Conservation (phyloP, 2,888 invertebrate species). For the Linnaemya tessellans region DNA sequence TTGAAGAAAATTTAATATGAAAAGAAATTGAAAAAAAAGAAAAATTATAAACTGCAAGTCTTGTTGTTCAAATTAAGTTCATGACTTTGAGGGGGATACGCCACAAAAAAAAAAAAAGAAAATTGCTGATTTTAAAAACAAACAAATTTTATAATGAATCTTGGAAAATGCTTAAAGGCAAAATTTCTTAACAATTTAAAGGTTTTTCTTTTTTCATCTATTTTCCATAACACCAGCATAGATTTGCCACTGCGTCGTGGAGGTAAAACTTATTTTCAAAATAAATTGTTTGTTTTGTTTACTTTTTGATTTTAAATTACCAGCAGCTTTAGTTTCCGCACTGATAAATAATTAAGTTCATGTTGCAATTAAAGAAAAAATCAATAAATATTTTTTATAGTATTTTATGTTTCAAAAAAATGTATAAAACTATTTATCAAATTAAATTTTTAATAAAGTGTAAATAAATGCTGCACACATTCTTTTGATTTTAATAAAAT, state of each 20-base stretch:
- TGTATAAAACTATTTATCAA: neutral
- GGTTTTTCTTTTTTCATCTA: neutral
- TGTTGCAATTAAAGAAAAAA: neutral
- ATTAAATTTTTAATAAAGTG: neutral
- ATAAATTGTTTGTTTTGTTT: too few species aligned
- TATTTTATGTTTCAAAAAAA: neutral
- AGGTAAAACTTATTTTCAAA: too few species aligned
- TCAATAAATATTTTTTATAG: neutral
- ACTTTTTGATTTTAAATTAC: too few species aligned
- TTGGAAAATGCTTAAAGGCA: neutral
- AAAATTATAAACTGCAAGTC: neutral
- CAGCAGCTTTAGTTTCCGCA: neutral
- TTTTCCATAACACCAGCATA: neutral
- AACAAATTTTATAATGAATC: constrained; percentile 23
- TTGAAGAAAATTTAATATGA: constrained; percentile 10
- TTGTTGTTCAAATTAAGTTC: constrained; percentile 11
- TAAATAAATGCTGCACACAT: neutral
- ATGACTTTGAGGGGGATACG: constrained; percentile 27
- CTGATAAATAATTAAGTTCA: neutral
- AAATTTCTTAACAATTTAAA: neutral
- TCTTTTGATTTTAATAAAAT: neutral
- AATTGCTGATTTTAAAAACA: constrained; percentile 2
- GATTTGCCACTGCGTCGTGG: too few species aligned
- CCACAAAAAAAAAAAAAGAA: neutral
- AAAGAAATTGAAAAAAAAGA: neutral